phyloP scores from a whole-genome alignment of 1,140 invertebrate genomes.

The Aphaenogaster floridana region DNA sequence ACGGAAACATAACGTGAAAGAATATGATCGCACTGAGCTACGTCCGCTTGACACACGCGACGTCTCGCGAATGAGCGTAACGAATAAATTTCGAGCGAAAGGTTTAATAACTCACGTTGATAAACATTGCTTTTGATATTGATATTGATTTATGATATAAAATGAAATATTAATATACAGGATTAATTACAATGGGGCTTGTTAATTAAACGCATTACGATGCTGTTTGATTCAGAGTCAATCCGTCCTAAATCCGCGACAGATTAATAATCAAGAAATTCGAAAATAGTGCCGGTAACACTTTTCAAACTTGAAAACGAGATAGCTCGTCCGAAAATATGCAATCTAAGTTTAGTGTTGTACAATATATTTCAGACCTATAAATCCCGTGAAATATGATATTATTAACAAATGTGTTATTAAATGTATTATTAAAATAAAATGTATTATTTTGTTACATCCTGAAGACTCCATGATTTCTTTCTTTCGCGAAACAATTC shows the following conservation, averaged over 20 bases:
- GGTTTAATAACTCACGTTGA: not conserved
- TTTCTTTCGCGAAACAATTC: too few relatives aligned
- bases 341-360: not conserved
- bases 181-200: constrained; percentile 1
- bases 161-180: not conserved
- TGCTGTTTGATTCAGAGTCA: not conserved
- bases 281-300: too few relatives aligned
- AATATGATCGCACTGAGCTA: not conserved
- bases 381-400: not conserved
- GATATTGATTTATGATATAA: not conserved
- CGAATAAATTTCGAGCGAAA: not conserved
- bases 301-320: not conserved
- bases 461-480: too few relatives aligned
- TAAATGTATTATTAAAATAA: not conserved
- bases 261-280: too few relatives aligned
- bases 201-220: constrained; percentile 5
- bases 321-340: not conserved
- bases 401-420: not conserved
- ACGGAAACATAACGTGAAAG: not conserved
- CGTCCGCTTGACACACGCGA: not conserved
- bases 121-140: not conserved
- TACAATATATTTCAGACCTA: not conserved
- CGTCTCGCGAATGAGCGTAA: not conserved
- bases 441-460: not conserved
- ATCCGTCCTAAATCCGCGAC: not conserved